Evolutionary conservation across 2,888 invertebrate species (phyloP), one percentile per base, ranked within the genome.

Genomic region (Leptarthrus brevirostris): DNA sequence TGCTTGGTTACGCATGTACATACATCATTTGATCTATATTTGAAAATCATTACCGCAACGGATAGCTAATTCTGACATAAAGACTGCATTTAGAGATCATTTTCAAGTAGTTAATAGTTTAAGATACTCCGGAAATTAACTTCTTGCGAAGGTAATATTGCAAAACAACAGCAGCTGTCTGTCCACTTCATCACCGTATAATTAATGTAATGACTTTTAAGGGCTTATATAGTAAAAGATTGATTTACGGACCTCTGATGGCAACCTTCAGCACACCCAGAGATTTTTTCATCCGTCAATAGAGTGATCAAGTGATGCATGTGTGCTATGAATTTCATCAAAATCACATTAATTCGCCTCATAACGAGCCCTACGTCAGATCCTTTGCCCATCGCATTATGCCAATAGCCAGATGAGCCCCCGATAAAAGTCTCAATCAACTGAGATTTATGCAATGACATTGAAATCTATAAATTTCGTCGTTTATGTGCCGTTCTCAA

Each of bases 351-450:
- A 53, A 53, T n/a, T 3, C 0, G 5, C 1, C 5, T 20, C 18
- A 18, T 53, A 53, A 14, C 20, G 12, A 53, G 6, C 12, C 12
- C 44, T 6, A 16, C 44, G 16, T 16, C 44, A 14, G n/a, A 44
- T 44, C 44, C 44, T 44, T 44, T 16, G n/a, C 3, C 44, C 12
- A 12, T 16, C 12, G n/a, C 12, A 12, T 14, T 44, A 44, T 44
- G 44, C 44, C 44, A 44, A 44, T 44, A 20, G 22, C 14, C 16
- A 20, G 53, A 22, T 20, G 18, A 53, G 4, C 18, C 5, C n/a
- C 14, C 2, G 20, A 53, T 53, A 53, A 53, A 53, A 53, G 22
- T 53, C 53, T 53, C 22, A 53, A 53, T 53, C 53, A 22, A 6
- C 16, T 53, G 53, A 53, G 53, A 53, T 53, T 53, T 53, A 53